Evolutionary conservation across 1,140 invertebrate genomes (phyloP).

Genomic region (Heterodera schachtii): DNA sequence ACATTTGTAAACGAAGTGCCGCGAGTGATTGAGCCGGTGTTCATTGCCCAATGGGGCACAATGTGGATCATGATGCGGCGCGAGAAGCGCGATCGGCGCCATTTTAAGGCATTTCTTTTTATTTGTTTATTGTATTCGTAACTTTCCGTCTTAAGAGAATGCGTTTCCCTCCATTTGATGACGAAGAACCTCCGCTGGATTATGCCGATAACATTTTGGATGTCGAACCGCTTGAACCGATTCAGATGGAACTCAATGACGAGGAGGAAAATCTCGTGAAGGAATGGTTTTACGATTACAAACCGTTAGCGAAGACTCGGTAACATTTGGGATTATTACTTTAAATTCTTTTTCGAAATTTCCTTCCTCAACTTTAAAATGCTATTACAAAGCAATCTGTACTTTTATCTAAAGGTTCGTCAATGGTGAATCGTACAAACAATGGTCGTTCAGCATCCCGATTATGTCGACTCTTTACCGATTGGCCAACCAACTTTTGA

Average conservation of each 20-base stretch:
- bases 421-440: slow-evolving; percentile 93
- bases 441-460: slow-evolving; percentile 90
- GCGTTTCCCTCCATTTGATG: slow-evolving; percentile 99
- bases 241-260: slow-evolving; percentile 94
- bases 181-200: slow-evolving; percentile 98
- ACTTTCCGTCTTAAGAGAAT: slow-evolving; percentile 78
- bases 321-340: slow-evolving; percentile 8
- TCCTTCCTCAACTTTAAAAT: neutral
- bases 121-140: neutral
- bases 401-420: slow-evolving; percentile 75
- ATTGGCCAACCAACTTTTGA: slow-evolving; percentile 94
- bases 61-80: slow-evolving; percentile 99
- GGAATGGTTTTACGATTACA: slow-evolving; percentile 98
- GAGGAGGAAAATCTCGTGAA: slow-evolving; percentile 86
- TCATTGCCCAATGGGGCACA: slow-evolving; percentile 98
- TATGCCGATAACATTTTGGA: slow-evolving; percentile 98
- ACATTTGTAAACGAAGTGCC: slow-evolving; percentile 99
- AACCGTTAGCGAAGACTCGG: slow-evolving; percentile 86
- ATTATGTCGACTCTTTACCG: slow-evolving; percentile 96
- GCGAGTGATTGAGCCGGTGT: slow-evolving; percentile 98
- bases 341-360: neutral
- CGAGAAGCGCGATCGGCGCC: slow-evolving; percentile 95
- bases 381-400: neutral
- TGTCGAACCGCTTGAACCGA: slow-evolving; percentile 96
- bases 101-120: slow-evolving; percentile 73